Conservation (phyloP, 2,888 invertebrate species). For the Hyles lineata region DNA sequence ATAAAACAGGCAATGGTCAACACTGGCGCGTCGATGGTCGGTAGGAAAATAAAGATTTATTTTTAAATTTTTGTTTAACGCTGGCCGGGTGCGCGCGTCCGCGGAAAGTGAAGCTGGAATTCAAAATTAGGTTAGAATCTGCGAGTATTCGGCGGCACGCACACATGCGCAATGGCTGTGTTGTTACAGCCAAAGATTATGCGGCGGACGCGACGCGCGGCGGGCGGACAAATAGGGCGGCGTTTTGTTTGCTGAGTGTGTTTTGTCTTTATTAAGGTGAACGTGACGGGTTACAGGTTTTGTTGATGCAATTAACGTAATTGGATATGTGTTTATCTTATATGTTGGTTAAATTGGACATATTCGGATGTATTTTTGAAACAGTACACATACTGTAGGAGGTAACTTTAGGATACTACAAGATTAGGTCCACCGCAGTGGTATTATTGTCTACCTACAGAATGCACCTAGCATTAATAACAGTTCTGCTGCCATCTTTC, state of each 20-base stretch:
- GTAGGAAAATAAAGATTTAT: conserved; percentile 61
- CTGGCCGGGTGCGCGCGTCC: conserved; percentile 72
- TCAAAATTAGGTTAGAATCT: conserved; percentile 83
- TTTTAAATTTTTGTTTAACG: conserved; percentile 72
- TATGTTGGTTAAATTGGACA: too few relatives aligned
- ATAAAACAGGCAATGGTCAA: conserved; percentile 33
- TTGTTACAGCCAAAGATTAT: conserved; percentile 62
- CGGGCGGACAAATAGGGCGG: conserved; percentile 16
- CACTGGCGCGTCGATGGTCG: conserved; percentile 32
- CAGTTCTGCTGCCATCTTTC: too few relatives aligned
- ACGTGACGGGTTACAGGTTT: too few relatives aligned
- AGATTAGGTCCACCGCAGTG: too few relatives aligned
- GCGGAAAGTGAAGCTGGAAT: conserved; percentile 72
- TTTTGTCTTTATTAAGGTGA: neutral
- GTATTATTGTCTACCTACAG: too few relatives aligned
- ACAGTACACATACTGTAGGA: too few relatives aligned
- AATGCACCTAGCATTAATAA: too few relatives aligned
- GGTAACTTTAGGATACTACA: too few relatives aligned
- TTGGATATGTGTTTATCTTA: too few relatives aligned
- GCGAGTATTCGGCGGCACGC: conserved; percentile 74
- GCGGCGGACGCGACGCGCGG: neutral
- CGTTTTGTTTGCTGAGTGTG: neutral
- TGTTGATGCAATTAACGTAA: too few relatives aligned
- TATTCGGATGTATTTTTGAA: too few relatives aligned
- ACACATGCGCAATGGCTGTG: conserved; percentile 71